Percentiles rank a stretch among this genome's conserved stretches.
Conservation (phyloP, 1,140 invertebrate genomes). For the Drosophila repleta region DNA sequence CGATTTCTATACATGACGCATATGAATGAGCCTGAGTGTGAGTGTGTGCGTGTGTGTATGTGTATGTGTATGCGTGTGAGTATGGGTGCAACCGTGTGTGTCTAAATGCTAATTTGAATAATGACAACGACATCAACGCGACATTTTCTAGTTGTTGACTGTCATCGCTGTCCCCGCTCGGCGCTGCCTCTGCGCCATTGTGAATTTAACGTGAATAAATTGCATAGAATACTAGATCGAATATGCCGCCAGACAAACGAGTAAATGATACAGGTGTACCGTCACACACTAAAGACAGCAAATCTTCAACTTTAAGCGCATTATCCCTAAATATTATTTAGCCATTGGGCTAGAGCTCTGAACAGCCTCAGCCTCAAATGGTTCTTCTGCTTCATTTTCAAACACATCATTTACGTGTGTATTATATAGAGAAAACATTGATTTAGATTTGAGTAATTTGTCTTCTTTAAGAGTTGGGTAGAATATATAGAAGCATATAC, state of each 20-base stretch:
- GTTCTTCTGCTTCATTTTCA: too few relatives aligned
- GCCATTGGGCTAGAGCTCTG: too few relatives aligned
- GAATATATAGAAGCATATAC: too few relatives aligned
- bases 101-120: slow-evolving; percentile 77
- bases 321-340: too few relatives aligned
- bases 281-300: too few relatives aligned
- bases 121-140: slow-evolving; percentile 77
- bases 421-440: too few relatives aligned
- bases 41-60: slow-evolving; percentile 22
- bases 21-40: slow-evolving; percentile 43
- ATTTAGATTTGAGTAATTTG: too few relatives aligned
- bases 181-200: slow-evolving; percentile 65
- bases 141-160: slow-evolving; percentile 70
- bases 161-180: slow-evolving; percentile 50
- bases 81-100: slow-evolving; percentile 61
- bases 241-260: slow-evolving; percentile 28
- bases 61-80: slow-evolving; percentile 14
- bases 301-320: too few relatives aligned
- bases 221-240: slow-evolving; percentile 26
- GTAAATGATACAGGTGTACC: slow-evolving; percentile 4
- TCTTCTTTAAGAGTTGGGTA: too few relatives aligned
- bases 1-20: slow-evolving; percentile 39
- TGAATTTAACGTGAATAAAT: slow-evolving; percentile 54
- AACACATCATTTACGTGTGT: too few relatives aligned
- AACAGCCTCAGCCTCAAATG: too few relatives aligned